phyloP scores from a whole-genome alignment of 1,140 invertebrate genomes.

The Drosophila serrata region DNA sequence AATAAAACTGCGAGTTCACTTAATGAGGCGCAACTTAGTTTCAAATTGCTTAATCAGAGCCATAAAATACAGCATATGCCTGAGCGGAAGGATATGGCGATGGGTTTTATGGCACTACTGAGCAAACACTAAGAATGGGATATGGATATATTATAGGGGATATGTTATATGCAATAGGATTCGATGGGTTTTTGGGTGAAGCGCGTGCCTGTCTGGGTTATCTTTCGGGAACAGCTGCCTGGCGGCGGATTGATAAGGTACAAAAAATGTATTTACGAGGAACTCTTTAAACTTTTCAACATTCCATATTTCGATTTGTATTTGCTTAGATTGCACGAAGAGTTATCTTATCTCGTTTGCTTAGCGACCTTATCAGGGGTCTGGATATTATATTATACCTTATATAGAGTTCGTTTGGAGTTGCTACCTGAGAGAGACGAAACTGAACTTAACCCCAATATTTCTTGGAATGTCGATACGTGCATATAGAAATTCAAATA shows the following conservation, averaged over 20 bases:
- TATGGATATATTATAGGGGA: conserved; percentile 5
- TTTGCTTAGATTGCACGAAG: conserved; percentile 63
- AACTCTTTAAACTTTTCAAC: conserved; percentile 54
- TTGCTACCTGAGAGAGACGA: conserved; percentile 62
- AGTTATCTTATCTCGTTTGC: conserved; percentile 64
- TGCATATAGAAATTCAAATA: conserved; percentile 44
- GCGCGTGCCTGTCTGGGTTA: conserved; percentile 50
- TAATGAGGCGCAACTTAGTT: conserved; percentile 72
- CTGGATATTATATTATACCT: not conserved
- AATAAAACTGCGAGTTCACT: conserved; percentile 48
- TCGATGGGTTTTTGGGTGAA: conserved; percentile 21
- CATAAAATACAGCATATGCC: conserved; percentile 67
- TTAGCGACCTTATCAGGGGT: conserved; percentile 11
- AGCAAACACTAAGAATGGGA: conserved; percentile 53
- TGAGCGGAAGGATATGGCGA: conserved; percentile 65
- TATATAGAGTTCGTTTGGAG: conserved; percentile 9
- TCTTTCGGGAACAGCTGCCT: conserved; percentile 64
- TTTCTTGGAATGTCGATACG: conserved; percentile 59
- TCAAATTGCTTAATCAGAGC: conserved; percentile 59
- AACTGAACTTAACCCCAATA: conserved; percentile 78
- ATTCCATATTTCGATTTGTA: conserved; percentile 44
- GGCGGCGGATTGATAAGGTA: conserved; percentile 19
- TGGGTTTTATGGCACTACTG: conserved; percentile 63
- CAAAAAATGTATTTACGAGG: conserved; percentile 48
- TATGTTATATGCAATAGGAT: conserved; percentile 10